Percentiles rank a stretch among this genome's conserved stretches.
These are phyloP conservation scores for Lottia gigantea DNA, from an alignment of 2,888 invertebrate species.

Conservation along the genomic window DNA sequence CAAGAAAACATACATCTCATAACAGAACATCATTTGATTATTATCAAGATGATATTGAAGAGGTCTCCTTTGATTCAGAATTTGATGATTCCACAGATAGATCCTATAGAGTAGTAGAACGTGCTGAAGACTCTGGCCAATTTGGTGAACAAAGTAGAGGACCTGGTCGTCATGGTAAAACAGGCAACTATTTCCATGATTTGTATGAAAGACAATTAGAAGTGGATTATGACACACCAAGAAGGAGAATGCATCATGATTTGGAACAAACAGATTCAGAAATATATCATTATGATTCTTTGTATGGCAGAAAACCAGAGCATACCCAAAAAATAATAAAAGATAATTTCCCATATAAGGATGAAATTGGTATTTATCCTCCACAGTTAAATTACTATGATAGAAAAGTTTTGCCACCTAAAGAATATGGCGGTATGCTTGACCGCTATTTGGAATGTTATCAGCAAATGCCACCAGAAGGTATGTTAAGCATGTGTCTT, in stretches of 20 bases:
- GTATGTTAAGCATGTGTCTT: not conserved
- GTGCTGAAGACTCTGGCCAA: not conserved
- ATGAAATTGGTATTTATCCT: not conserved
- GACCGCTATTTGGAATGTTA: conserved; percentile 32
- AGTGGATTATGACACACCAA: not conserved
- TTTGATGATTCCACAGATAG: not conserved
- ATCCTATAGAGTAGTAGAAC: not conserved
- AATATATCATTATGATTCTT: not conserved
- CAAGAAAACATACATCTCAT: not conserved
- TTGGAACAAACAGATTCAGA: not conserved
- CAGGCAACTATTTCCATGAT: not conserved
- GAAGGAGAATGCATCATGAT: not conserved
- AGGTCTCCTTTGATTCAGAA: not conserved
- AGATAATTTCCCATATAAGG: not conserved
- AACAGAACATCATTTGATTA: not conserved
- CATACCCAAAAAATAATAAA: not conserved
- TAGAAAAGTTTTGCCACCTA: conserved; percentile 11
- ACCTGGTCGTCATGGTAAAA: not conserved
- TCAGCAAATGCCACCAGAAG: conserved; percentile 20
- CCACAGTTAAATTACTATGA: conserved; percentile 12
- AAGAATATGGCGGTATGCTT: conserved; percentile 29
- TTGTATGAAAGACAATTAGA: not conserved
- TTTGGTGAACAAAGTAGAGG: not conserved
- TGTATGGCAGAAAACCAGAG: not conserved
- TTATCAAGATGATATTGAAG: conserved; percentile 6